Percentiles rank a stretch among this genome's conserved stretches.
These are phyloP conservation scores for Steatocranus sp. DNA, from an alignment of 2,797 vertebrate species.

Conservation along the genomic window DNA sequence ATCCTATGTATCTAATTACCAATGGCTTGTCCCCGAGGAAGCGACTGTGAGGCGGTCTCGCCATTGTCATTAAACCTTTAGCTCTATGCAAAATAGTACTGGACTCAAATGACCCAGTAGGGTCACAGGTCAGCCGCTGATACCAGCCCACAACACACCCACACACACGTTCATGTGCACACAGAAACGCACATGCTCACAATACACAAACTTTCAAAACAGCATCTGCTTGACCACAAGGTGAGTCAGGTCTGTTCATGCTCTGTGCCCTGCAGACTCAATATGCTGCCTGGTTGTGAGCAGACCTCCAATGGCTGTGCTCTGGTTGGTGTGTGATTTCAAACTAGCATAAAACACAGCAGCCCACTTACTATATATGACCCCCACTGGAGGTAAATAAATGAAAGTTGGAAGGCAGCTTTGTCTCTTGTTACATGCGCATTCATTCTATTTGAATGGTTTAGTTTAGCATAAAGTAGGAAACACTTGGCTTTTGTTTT, in stretches of 20 bases:
- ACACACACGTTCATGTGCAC: not conserved
- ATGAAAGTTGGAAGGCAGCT: not conserved
- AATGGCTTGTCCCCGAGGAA: conserved; percentile 23
- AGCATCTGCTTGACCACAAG: conserved; percentile 12
- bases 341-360: not conserved
- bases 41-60: conserved; percentile 19
- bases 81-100: not conserved
- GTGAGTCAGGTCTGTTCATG: not conserved
- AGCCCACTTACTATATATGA: not conserved
- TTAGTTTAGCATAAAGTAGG: not conserved
- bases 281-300: not conserved
- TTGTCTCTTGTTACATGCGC: not conserved
- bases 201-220: not conserved
- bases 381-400: not conserved
- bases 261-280: not conserved
- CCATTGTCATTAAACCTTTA: conserved; percentile 45
- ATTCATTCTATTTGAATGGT: not conserved
- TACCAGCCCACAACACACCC: not conserved
- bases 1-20: conserved; percentile 54
- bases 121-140: conserved; percentile 29
- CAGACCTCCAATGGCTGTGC: not conserved
- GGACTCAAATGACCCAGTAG: not conserved
- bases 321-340: not conserved
- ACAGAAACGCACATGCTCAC: not conserved
- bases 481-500: not conserved